phyloP scores from a whole-genome alignment of 2,113 vertebrate genomes.

The Mastomys coucha region DNA sequence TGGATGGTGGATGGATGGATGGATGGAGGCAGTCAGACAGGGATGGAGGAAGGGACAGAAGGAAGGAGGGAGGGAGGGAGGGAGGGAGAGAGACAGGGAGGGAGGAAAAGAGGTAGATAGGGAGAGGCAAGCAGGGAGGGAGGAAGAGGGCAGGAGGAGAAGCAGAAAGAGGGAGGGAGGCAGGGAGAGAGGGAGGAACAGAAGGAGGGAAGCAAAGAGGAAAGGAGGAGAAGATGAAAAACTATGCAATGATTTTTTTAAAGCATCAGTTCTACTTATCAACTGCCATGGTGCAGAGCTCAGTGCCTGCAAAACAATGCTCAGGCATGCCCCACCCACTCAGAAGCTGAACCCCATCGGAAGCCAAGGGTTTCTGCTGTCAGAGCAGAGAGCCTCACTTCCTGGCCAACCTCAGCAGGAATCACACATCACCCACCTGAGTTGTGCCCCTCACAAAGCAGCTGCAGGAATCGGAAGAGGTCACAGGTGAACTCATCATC shows the following conservation, averaged over 20 bases:
- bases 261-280: not conserved
- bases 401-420: not conserved
- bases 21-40: no score
- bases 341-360: no score
- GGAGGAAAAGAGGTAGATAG: accelerated
- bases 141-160: not conserved
- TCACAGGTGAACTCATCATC: slow-evolving; percentile 98
- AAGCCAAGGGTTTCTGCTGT: no score
- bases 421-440: slow-evolving; percentile 90
- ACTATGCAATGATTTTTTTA: not conserved
- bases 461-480: slow-evolving; percentile 97
- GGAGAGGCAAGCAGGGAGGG: no score
- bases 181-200: not conserved
- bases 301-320: not conserved
- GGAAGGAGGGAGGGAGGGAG: no score
- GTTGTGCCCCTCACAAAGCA: slow-evolving; percentile 97
- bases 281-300: no score
- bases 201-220: not conserved
- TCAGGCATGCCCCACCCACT: not conserved
- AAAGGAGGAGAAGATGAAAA: no score
- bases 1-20: no score
- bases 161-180: not conserved
- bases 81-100: no score
- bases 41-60: no score
- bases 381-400: not conserved